Evolutionary conservation across 64 coral and sea anemone species (phyloP), one percentile per base, ranked within the genome.

Genomic region (Anthopleura sola): DNA sequence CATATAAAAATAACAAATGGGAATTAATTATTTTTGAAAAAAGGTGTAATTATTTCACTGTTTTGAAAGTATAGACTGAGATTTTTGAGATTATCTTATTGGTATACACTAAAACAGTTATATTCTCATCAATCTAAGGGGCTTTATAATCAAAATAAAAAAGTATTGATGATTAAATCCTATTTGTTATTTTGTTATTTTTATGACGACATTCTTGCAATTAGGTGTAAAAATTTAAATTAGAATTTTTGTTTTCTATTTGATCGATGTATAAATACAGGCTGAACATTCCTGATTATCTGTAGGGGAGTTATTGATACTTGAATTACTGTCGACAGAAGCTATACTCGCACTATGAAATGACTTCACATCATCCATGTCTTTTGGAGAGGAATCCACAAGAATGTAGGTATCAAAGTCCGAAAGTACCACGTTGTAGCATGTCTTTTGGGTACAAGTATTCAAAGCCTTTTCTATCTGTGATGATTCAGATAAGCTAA

Each of bases 401-500:
- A 78, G 37, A 7, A 49, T 68, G 75, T 50, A 33, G 37, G 88
- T 36, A 38, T 82, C n/a, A 80, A 85, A 75, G 74, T 91, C 83
- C 60, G 68, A 91, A 36, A 85, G 85, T 19, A 78, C 75, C 78
- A 57, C 55, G 50, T 69, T 40, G 54, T 66, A 64, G n/a, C 89
- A 91, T 15, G 84, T 58, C 23, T 60, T 68, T 78, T 15, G 76
- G 49, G 26, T 85, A 80, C 89, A 91, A n/a, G 33, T 0, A 32
- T 80, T 19, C 21, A 37, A 11, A 5, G 36, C 38, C 60, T 85
- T 85, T 75, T 80, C 83, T 13, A 85, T 83, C 36, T 98, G 82
- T 50, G 54, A 86, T 23, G 78, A 86, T 83, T 88, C 87, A 68
- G 85, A 49, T 34, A 80, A 85, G 36, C 46, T 40, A 56, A 98